Base-by-base conservation (phyloP, 2,888 invertebrate genomes). In the Zygogramma bicolorata region DNA sequence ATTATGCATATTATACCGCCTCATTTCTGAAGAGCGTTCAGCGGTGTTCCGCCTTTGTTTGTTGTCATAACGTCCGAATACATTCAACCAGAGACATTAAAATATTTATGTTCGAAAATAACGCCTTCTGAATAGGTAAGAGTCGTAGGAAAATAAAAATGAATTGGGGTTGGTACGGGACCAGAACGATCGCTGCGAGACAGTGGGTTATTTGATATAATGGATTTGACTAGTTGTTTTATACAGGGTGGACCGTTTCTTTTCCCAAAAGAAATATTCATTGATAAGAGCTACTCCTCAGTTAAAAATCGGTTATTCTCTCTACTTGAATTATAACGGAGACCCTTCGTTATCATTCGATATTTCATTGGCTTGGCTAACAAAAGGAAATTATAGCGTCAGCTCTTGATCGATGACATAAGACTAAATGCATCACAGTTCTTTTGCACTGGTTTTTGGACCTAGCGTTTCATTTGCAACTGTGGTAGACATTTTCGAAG, bases 41-140 rank as follows among this genome's bases (percentile, higher is more conserved):
- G 38, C 8, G 46, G 18, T 29, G 63, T 34, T 4, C 62, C 42
- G 62, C 62, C 42, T 42, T 49, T 29, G 46, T 63, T 63, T 46
- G 63, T 42, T 29, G 63, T 63, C 31, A 46, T 46, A 63, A 46
- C 27, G 18, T 46, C 46, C 5, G 27, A 53, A 53, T 10, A 53
- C 25, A 13, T 22, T 13, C 53, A 53, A 53, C 53, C 46, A 63
- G 49, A 63, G 46, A 46, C 18, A 63, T 18, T 46, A 46, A 29
- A 61, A 68, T 68, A 68, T 68, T 68, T 68, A 68, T 61, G 68
- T 68, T 61, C 3, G 49, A 29, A 29, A 68, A 68, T 68, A 68
- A 68, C 68, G 68, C 68, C 68, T 68, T 68, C 68, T 68, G 68
- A 68, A 68, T 68, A 68, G 60, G 49, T 61, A 68, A 68, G 53